phyloP scores from a whole-genome alignment of 2,113 vertebrate genomes.

The Menura novaehollandiae region DNA sequence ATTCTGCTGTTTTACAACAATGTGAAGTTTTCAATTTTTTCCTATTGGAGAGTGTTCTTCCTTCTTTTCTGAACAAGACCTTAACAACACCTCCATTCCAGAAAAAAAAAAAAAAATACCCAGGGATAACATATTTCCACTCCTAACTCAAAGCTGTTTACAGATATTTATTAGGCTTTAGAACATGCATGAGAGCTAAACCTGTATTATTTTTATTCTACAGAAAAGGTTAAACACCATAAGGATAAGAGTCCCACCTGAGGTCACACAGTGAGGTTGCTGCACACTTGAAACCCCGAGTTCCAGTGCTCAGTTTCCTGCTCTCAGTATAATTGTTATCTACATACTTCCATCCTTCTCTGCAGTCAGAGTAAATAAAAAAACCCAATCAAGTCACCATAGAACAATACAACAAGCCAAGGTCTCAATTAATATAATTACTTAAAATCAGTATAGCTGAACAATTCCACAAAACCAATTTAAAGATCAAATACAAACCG shows the following conservation, averaged over 20 bases:
- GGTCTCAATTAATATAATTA: conserved; percentile 42
- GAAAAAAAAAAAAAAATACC: not conserved
- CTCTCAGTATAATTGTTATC: not conserved
- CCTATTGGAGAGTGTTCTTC: not conserved
- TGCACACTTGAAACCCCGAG: not conserved
- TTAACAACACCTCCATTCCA: not conserved
- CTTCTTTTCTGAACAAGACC: not conserved
- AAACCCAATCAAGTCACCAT: not conserved
- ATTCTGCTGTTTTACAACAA: not conserved
- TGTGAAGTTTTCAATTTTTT: not conserved
- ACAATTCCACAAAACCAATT: conserved; percentile 51
- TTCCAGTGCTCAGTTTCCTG: not conserved
- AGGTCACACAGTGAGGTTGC: not conserved
- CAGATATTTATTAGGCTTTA: not conserved
- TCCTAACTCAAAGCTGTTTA: not conserved
- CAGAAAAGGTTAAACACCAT: not conserved
- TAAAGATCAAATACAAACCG: conserved; percentile 57
- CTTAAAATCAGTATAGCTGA: conserved; percentile 55
- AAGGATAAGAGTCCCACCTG: not conserved
- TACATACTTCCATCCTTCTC: not conserved
- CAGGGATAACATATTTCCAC: accelerated
- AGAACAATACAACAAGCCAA: not conserved
- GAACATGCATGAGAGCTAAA: not conserved
- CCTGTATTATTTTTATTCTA: not conserved
- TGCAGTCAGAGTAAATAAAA: not conserved